These are phyloP conservation scores for Picathartes gymnocephalus DNA, from an alignment of 2,113 vertebrate species.

Conservation along the genomic window DNA sequence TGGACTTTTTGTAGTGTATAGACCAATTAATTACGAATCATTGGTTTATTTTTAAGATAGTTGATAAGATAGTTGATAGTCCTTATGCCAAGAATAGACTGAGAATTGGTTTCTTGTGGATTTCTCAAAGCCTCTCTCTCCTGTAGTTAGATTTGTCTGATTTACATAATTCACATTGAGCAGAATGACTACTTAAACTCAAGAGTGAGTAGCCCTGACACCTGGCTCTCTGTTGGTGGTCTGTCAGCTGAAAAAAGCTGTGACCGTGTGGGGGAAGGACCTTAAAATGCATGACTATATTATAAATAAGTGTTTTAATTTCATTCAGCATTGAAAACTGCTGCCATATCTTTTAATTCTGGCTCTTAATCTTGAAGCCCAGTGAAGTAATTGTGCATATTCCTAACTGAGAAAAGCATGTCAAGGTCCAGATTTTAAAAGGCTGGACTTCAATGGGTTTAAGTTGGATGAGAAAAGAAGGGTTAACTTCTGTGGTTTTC, in stretches of 20 bases:
- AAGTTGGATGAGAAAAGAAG: not conserved
- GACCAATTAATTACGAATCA: not conserved
- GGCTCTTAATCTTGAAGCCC: not conserved
- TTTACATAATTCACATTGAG: not conserved
- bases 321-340: not conserved
- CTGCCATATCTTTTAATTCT: not conserved
- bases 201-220: not conserved
- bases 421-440: not conserved
- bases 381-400: not conserved
- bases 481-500: not conserved
- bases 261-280: rapidly evolving
- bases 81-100: not conserved
- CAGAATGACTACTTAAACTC: not conserved
- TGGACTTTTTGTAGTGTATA: not conserved
- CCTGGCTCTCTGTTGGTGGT: not conserved
- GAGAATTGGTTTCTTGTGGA: not conserved
- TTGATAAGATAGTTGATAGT: not conserved
- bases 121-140: not conserved
- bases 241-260: not conserved
- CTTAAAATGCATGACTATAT: not conserved
- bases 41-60: not conserved
- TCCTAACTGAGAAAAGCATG: not conserved
- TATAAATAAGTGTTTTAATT: not conserved
- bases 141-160: not conserved
- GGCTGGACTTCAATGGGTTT: not conserved